These are phyloP conservation scores for Drosophila varians DNA, from an alignment of 1,140 invertebrate genomes.

Conservation along the genomic window DNA sequence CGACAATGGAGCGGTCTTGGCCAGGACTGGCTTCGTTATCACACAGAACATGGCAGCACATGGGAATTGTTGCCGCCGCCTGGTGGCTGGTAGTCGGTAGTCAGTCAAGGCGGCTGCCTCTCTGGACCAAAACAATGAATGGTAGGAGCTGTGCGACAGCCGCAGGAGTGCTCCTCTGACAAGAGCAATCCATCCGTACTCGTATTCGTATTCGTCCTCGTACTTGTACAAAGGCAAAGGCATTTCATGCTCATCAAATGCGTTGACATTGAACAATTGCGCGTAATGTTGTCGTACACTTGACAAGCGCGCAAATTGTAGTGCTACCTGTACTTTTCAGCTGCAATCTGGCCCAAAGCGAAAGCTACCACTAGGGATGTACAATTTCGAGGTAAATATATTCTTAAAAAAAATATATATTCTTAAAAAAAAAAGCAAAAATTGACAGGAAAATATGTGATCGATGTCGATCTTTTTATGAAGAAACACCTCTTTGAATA, in stretches of 20 bases:
- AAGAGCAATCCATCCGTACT: constrained; percentile 58
- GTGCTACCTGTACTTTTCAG: constrained; percentile 65
- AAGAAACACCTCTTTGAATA: no score
- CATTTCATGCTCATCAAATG: constrained; percentile 82
- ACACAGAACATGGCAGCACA: constrained; percentile 76
- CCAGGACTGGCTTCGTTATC: constrained; percentile 63
- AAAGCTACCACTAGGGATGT: constrained; percentile 37
- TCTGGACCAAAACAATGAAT: constrained; percentile 65
- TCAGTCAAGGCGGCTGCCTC: constrained; percentile 25
- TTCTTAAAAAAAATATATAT: neutral
- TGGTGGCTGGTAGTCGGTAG: constrained; percentile 18
- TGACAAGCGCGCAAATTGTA: constrained; percentile 82
- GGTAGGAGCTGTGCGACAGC: constrained; percentile 15
- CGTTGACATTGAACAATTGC: constrained; percentile 82
- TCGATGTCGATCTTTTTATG: no score
- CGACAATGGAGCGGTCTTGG: constrained; percentile 55
- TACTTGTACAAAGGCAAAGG: constrained; percentile 21
- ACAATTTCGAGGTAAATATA: neutral
- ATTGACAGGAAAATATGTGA: no score
- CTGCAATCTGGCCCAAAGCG: constrained; percentile 47
- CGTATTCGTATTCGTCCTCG: no score
- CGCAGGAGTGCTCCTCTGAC: constrained; percentile 27
- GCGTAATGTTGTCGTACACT: constrained; percentile 82
- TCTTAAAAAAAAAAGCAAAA: neutral
- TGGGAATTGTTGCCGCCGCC: constrained; percentile 65